Conservation (phyloP, 2,888 invertebrate species). For the Cosmorhoe ocellata region DNA sequence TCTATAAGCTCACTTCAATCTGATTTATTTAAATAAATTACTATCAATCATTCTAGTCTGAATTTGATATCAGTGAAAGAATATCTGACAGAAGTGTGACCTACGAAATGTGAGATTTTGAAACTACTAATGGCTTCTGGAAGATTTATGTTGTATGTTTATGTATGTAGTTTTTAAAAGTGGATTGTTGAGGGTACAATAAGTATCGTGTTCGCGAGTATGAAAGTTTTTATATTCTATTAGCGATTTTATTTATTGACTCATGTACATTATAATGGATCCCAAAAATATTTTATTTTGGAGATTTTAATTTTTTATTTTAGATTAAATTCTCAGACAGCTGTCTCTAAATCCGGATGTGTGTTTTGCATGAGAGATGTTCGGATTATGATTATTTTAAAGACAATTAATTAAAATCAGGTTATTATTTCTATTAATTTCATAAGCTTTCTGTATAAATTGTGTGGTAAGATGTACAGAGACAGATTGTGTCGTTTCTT, state of each 20-base stretch:
- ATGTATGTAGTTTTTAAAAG: constrained; percentile 34
- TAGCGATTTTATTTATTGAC: constrained; percentile 48
- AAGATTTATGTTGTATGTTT: constrained; percentile 23
- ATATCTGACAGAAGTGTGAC: constrained; percentile 46
- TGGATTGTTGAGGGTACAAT: constrained; percentile 27
- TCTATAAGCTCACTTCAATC: constrained; percentile 31
- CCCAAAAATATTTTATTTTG: constrained; percentile 38
- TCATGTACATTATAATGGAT: constrained; percentile 37
- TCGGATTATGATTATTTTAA: constrained; percentile 19
- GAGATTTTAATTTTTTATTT: constrained; percentile 35
- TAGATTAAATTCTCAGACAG: constrained; percentile 18
- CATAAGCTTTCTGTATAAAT: constrained; percentile 8
- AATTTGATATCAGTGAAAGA: constrained; percentile 57
- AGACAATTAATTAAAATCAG: constrained; percentile 27
- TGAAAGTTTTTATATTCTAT: constrained; percentile 42
- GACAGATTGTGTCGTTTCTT: constrained; percentile 6
- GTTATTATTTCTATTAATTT: constrained; percentile 10
- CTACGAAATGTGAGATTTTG: constrained; percentile 9
- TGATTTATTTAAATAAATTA: constrained; percentile 43
- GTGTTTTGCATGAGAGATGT: constrained; percentile 23
- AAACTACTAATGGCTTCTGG: constrained; percentile 23
- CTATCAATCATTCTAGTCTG: constrained; percentile 65
- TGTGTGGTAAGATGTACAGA: constrained; percentile 11
- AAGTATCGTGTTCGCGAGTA: constrained; percentile 28
- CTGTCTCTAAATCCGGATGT: constrained; percentile 23